phyloP scores from a whole-genome alignment of 2,888 invertebrate genomes.

The Drosophila algonquin region DNA sequence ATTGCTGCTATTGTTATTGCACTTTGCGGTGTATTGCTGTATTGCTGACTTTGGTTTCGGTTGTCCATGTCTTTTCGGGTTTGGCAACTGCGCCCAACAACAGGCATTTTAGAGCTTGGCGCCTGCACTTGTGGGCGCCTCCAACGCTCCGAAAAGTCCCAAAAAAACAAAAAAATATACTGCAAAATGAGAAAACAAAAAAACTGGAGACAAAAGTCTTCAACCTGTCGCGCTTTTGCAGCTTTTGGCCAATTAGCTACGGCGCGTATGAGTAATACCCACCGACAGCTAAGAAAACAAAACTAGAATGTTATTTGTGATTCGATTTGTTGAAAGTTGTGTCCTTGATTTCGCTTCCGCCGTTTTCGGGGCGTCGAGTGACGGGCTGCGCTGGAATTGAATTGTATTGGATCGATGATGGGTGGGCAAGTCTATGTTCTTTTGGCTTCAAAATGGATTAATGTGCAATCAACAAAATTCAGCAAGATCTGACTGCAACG shows the following conservation, averaged over 20 bases:
- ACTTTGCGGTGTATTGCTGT: constrained; percentile 51
- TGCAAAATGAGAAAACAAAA: constrained; percentile 1
- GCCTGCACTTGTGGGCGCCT: constrained; percentile 44
- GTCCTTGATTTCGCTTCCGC: constrained; percentile 73
- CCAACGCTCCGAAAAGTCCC: neutral
- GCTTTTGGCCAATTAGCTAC: constrained; percentile 71
- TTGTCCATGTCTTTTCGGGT: constrained; percentile 28
- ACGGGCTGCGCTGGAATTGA: constrained; percentile 32
- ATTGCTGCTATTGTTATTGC: constrained; percentile 15
- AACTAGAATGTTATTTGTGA: constrained; percentile 77
- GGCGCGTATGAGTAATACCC: constrained; percentile 67
- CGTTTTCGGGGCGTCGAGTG: constrained; percentile 47
- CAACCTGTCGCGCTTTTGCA: constrained; percentile 65
- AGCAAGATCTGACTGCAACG: no score
- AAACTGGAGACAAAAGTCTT: constrained; percentile 27
- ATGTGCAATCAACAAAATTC: neutral
- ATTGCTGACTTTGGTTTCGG: neutral
- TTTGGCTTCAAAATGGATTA: constrained; percentile 1
- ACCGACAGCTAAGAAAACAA: constrained; percentile 43
- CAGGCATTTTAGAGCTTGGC: constrained; percentile 31
- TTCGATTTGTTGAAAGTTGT: constrained; percentile 60
- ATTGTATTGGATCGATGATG: constrained; percentile 14
- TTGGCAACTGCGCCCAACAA: constrained; percentile 50
- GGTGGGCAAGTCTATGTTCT: constrained; percentile 30
- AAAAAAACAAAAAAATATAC: neutral